A percentile compares a stretch with the other conserved stretches of the same genome.
phyloP scores from a whole-genome alignment of 2,888 invertebrate species.

The Drosophila merina region DNA sequence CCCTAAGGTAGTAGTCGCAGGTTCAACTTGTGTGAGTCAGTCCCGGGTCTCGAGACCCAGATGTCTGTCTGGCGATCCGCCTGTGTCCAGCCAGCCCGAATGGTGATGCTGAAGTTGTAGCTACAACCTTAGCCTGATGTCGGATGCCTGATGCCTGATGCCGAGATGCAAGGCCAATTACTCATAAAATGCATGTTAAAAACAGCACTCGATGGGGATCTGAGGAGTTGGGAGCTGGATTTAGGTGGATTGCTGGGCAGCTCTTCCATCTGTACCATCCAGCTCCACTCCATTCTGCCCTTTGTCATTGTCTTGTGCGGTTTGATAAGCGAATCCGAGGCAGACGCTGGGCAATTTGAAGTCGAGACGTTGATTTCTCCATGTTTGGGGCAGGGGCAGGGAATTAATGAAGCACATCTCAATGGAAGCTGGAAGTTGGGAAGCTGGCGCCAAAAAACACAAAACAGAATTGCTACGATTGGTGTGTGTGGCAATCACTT shows the following conservation, averaged over 20 bases:
- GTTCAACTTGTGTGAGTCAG: constrained; percentile 65
- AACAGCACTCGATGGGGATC: constrained; percentile 44
- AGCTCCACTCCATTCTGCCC: constrained; percentile 51
- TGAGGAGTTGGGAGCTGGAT: neutral
- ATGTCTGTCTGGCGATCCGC: constrained; percentile 12
- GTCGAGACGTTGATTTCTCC: constrained; percentile 64
- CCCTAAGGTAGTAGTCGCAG: constrained; percentile 54
- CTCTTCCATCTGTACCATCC: constrained; percentile 41
- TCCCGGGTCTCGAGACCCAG: constrained; percentile 22
- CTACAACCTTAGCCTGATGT: constrained; percentile 22
- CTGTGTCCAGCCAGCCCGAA: neutral
- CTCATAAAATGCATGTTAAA: constrained; percentile 79
- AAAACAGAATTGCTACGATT: constrained; percentile 4
- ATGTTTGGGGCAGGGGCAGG: constrained; percentile 50
- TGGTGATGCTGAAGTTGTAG: constrained; percentile 21
- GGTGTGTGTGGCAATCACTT: constrained; percentile 5
- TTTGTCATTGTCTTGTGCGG: constrained; percentile 81
- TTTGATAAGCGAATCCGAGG: constrained; percentile 66
- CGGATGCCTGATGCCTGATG: constrained; percentile 44
- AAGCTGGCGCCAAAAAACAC: constrained; percentile 28
- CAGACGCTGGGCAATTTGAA: constrained; percentile 68
- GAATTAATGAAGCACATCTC: constrained; percentile 42
- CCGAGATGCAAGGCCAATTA: constrained; percentile 73
- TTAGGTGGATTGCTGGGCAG: constrained; percentile 58
- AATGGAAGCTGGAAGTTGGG: constrained; percentile 27